Percentiles rank a stretch among this genome's conserved stretches.
phyloP scores from a whole-genome alignment of 92 coral and sea anemone species.

The Bergia sp. region DNA sequence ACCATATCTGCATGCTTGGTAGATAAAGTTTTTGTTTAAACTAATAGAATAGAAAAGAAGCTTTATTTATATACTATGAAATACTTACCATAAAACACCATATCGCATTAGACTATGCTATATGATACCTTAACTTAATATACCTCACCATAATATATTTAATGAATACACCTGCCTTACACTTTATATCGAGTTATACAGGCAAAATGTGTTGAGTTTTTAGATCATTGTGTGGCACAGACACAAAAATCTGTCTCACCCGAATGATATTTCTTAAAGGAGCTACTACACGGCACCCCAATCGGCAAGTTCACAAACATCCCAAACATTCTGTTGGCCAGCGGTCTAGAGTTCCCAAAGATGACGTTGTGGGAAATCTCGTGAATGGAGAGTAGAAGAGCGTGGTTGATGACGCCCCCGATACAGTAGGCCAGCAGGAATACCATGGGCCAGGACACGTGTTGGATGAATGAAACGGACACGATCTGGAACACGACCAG shows the following conservation, averaged over 20 bases:
- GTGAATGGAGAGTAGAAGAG: slow-evolving; percentile 83
- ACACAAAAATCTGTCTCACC: slow-evolving; percentile 4
- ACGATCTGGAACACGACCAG: slow-evolving; percentile 75
- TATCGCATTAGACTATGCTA: too few relatives aligned
- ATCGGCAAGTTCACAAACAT: slow-evolving; percentile 84
- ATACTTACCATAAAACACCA: too few relatives aligned
- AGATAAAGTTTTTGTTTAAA: too few relatives aligned
- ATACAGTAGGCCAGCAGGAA: slow-evolving; percentile 76
- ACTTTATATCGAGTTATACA: too few relatives aligned
- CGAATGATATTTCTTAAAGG: slow-evolving; percentile 90
- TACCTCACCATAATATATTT: too few relatives aligned
- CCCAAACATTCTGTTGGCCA: slow-evolving; percentile 80
- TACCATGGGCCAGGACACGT: slow-evolving; percentile 76
- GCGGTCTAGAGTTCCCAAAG: slow-evolving; percentile 86
- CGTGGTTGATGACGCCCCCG: slow-evolving; percentile 94
- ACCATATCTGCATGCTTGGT: too few relatives aligned
- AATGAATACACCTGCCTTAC: too few relatives aligned
- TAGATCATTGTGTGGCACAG: too few relatives aligned
- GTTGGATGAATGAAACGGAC: slow-evolving; percentile 60
- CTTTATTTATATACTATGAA: too few relatives aligned
- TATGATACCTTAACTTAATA: too few relatives aligned
- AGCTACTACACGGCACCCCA: slow-evolving; percentile 84
- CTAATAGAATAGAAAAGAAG: too few relatives aligned
- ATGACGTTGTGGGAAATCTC: slow-evolving; percentile 92
- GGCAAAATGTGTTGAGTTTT: too few relatives aligned